Evolutionary conservation across 1,140 invertebrate species (phyloP).

Genomic region (Drosophila triauraria): DNA sequence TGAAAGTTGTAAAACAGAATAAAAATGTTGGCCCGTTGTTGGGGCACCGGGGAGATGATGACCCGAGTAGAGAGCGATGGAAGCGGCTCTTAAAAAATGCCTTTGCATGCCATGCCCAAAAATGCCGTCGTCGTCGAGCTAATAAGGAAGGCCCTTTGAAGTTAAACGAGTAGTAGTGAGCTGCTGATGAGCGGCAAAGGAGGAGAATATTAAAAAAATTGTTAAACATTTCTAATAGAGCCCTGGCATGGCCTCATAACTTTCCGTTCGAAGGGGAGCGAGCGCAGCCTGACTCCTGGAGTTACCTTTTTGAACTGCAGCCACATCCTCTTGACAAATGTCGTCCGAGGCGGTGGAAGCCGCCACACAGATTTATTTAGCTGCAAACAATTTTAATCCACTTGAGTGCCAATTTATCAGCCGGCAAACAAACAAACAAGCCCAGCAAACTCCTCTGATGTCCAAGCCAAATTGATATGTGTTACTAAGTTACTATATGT

Average conservation of each 20-base stretch:
- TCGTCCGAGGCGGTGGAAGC: conserved; percentile 22
- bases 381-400: conserved; percentile 79
- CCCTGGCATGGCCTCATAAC: conserved; percentile 12
- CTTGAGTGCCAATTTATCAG: conserved; percentile 84
- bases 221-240: conserved; percentile 29
- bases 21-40: conserved; percentile 4
- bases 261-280: conserved; percentile 18
- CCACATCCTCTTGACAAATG: conserved; percentile 58
- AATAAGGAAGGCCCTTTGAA: conserved; percentile 74
- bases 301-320: conserved; percentile 25
- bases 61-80: too few species aligned
- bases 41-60: neutral
- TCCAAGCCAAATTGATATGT: conserved; percentile 35
- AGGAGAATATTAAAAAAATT: conserved; percentile 19
- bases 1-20: conserved; percentile 34
- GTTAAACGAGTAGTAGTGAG: conserved; percentile 27
- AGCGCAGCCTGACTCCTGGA: neutral
- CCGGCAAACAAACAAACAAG: conserved; percentile 18
- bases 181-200: conserved; percentile 36
- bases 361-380: conserved; percentile 68
- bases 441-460: conserved; percentile 1
- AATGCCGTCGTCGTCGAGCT: conserved; percentile 63
- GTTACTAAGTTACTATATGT: neutral
- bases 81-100: conserved; percentile 70
- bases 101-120: conserved; percentile 68